phyloP scores from a whole-genome alignment of 2,113 vertebrate species.

The Pomatorhinus ruficollis region DNA sequence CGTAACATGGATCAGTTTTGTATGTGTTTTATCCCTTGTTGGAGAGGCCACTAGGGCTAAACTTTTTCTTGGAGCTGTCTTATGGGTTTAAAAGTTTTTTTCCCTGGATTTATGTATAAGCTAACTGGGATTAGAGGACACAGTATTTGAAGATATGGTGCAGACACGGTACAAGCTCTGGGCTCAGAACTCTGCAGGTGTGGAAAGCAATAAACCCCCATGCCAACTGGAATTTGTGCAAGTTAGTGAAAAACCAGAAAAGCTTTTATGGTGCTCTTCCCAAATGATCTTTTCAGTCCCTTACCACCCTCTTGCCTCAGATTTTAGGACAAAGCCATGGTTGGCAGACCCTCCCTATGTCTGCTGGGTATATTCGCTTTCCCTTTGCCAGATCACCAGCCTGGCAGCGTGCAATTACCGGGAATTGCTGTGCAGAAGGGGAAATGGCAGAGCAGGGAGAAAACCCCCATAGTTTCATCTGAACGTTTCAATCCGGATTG shows the following conservation, averaged over 20 bases:
- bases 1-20: neutral
- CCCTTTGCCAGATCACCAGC: fast-evolving
- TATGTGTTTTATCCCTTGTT: neutral
- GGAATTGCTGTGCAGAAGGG: neutral
- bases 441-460: neutral
- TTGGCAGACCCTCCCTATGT: neutral
- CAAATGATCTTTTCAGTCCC: neutral
- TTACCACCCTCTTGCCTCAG: neutral
- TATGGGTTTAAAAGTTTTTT: neutral
- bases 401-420: neutral
- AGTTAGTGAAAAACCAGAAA: neutral
- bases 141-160: neutral
- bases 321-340: neutral
- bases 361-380: neutral
- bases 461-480: neutral
- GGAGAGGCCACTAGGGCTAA: neutral
- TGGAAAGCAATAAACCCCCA: neutral
- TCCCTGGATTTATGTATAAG: neutral
- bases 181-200: neutral
- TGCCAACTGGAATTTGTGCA: neutral
- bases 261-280: neutral
- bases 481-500: neutral
- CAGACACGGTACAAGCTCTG: neutral
- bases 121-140: neutral
- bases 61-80: neutral